Evolutionary conservation across 2,113 vertebrate genomes (phyloP).

Genomic region (Gymnobelideus leadbeateri): DNA sequence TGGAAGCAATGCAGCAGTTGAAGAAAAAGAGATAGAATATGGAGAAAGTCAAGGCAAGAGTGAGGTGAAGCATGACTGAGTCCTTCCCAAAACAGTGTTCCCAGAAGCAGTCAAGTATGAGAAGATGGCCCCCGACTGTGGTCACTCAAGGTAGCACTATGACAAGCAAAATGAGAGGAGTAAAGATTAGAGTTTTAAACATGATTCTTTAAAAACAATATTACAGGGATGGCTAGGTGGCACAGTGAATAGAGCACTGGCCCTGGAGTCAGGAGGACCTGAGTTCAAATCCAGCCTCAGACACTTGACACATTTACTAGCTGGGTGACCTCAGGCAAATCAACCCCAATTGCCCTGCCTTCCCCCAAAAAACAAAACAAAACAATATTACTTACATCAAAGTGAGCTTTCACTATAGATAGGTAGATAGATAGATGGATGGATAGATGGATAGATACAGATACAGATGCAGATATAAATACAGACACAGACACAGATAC

Average conservation of each 20-base stretch:
- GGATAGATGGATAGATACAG: too few relatives aligned
- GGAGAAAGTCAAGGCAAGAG: background rate
- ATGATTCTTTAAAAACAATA: background rate
- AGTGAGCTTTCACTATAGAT: conserved; percentile 70
- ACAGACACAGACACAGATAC: too few relatives aligned
- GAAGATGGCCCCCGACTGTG: background rate
- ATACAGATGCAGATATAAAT: too few relatives aligned
- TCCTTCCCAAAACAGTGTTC: background rate
- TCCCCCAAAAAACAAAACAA: too few relatives aligned
- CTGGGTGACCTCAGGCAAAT: too few relatives aligned
- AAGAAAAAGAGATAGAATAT: background rate
- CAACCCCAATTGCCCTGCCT: too few relatives aligned
- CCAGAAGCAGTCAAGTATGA: background rate
- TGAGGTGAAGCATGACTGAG: background rate
- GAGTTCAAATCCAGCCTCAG: too few relatives aligned
- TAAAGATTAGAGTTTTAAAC: background rate
- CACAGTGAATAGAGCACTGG: too few relatives aligned
- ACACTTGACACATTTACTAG: too few relatives aligned
- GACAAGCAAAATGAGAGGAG: background rate
- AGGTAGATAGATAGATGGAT: too few relatives aligned
- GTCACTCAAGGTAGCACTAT: background rate
- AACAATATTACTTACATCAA: conserved; percentile 42
- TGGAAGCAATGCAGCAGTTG: background rate
- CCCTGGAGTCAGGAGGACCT: too few relatives aligned
- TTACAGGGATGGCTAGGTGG: too few relatives aligned